phyloP scores from a whole-genome alignment of 2,888 invertebrate genomes.

The Tinea semifulvella region DNA sequence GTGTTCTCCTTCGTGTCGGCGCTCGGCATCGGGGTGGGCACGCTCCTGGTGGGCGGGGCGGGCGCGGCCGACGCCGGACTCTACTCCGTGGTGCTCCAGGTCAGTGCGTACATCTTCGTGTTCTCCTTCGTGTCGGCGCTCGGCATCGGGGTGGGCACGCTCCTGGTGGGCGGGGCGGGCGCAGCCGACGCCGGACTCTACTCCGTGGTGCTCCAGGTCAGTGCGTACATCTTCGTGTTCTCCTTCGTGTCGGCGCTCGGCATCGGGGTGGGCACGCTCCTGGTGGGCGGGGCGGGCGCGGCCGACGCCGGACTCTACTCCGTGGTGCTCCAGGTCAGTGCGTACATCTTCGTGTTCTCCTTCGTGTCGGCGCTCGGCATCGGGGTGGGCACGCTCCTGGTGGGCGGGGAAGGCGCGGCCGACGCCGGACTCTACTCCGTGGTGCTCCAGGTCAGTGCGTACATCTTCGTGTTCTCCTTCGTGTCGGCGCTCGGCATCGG shows the following conservation, averaged over 20 bases:
- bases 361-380: constrained; percentile 84
- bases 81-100: constrained; percentile 77
- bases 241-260: constrained; percentile 84
- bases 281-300: constrained; percentile 68
- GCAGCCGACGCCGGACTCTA: constrained; percentile 68
- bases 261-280: constrained; percentile 76
- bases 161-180: constrained; percentile 68
- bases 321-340: constrained; percentile 79
- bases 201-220: constrained; percentile 79
- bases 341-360: constrained; percentile 81
- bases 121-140: constrained; percentile 84
- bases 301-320: constrained; percentile 71
- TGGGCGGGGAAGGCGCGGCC: constrained; percentile 65
- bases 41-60: constrained; percentile 69
- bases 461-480: constrained; percentile 79
- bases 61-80: constrained; percentile 68
- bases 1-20: constrained; percentile 84
- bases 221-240: constrained; percentile 82
- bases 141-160: constrained; percentile 79
- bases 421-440: constrained; percentile 72
- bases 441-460: constrained; percentile 81
- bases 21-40: constrained; percentile 79
- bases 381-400: constrained; percentile 75
- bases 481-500: constrained; percentile 84
- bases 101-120: constrained; percentile 80